Conservation (phyloP, 2,113 vertebrate species). For the Gymnobelideus leadbeateri region DNA sequence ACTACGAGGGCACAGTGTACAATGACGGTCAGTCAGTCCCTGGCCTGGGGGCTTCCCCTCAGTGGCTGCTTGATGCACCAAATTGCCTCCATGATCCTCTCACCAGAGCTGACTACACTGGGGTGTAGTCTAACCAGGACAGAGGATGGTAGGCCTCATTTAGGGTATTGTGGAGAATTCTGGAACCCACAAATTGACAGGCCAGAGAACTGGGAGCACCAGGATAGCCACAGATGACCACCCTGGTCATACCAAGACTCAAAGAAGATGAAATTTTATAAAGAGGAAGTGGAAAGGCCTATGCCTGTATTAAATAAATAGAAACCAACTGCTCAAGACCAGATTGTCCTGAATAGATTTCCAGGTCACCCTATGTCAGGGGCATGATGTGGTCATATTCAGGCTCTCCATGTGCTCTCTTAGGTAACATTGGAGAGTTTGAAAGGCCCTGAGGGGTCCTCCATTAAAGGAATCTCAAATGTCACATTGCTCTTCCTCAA, state of each 20-base stretch:
- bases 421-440: not conserved
- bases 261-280: not conserved
- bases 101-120: not conserved
- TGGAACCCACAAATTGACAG: no score
- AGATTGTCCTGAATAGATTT: no score
- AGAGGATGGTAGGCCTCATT: no score
- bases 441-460: no score
- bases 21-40: constrained; percentile 78
- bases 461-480: not conserved
- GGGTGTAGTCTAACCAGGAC: no score
- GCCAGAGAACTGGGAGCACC: no score
- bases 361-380: no score
- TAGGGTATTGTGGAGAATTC: no score
- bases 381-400: not conserved
- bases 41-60: not conserved
- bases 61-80: not conserved
- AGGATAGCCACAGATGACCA: no score
- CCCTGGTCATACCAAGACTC: not conserved
- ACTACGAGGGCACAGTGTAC: constrained; percentile 81
- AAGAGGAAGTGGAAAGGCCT: not conserved
- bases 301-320: no score
- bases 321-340: no score
- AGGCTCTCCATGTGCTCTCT: not conserved
- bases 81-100: not conserved
- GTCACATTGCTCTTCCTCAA: not conserved